Evolutionary conservation across 2,888 invertebrate genomes (phyloP).

Genomic region (Lasioglossum vierecki): DNA sequence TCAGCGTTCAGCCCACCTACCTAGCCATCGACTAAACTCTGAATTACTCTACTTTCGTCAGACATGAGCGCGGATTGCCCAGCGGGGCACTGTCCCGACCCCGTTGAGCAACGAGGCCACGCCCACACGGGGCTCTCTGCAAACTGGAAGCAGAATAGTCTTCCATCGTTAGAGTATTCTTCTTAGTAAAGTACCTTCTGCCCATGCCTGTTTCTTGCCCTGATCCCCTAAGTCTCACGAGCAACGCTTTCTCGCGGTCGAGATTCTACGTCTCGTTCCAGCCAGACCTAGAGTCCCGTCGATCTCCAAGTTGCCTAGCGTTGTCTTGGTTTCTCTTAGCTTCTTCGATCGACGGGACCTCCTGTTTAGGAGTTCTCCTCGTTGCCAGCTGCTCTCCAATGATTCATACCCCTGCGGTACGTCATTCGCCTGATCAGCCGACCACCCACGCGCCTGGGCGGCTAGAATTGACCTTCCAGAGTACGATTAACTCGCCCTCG

Average conservation of each 20-base stretch:
- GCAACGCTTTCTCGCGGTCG: not conserved
- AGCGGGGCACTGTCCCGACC: not conserved
- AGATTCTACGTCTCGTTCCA: not conserved
- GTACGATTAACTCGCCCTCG: not conserved
- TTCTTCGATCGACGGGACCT: not conserved
- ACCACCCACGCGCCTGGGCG: not conserved
- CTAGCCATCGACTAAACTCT: constrained; percentile 62
- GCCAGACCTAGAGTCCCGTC: not conserved
- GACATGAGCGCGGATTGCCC: not conserved
- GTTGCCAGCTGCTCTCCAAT: not conserved
- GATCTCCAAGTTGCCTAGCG: not conserved
- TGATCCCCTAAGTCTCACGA: not conserved
- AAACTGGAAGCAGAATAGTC: not conserved
- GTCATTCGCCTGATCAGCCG: not conserved
- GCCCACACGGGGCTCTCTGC: not conserved
- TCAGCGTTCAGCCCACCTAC: constrained; percentile 34
- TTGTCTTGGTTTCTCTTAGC: not conserved
- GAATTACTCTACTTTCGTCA: not conserved
- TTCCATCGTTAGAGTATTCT: not conserved
- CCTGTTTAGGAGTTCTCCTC: not conserved
- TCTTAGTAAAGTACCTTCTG: not conserved
- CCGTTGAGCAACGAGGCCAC: not conserved
- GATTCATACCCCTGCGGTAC: not conserved
- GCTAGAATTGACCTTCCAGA: constrained; percentile 3
- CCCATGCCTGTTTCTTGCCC: not conserved